Conservation (phyloP, 2,888 invertebrate species). For the Itoplectis maculator region DNA sequence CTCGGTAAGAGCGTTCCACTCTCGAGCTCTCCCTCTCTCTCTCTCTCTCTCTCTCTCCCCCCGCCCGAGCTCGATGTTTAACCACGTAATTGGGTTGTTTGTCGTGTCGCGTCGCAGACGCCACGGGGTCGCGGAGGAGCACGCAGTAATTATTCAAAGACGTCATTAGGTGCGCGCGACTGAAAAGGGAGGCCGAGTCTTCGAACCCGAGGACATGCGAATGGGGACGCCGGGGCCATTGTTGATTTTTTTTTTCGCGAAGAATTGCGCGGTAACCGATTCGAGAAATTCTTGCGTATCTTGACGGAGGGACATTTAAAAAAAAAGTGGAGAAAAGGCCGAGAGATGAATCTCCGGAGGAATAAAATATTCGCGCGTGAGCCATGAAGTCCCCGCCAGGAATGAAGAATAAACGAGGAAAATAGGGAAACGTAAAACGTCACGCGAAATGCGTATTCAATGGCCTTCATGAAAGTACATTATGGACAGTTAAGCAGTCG, state of each 20-base stretch:
- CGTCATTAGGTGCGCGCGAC: slow-evolving; percentile 43
- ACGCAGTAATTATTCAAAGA: slow-evolving; percentile 59
- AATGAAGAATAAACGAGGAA: too few species aligned
- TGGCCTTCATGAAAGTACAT: too few species aligned
- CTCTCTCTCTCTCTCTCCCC: too few species aligned
- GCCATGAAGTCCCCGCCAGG: too few species aligned
- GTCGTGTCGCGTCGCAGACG: slow-evolving; percentile 70
- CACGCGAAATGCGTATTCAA: too few species aligned
- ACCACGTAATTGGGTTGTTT: slow-evolving; percentile 77
- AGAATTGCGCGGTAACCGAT: neutral
- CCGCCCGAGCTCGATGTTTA: slow-evolving; percentile 72
- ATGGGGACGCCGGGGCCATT: neutral
- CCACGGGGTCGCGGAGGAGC: slow-evolving; percentile 38
- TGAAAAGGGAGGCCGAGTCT: neutral
- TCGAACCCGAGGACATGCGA: slow-evolving; percentile 17
- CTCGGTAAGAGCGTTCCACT: slow-evolving; percentile 25
- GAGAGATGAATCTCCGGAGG: too few species aligned
- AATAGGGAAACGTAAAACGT: too few species aligned
- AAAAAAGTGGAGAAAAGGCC: neutral
- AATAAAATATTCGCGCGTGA: too few species aligned
- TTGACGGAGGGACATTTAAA: too few species aligned
- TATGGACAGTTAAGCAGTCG: too few species aligned
- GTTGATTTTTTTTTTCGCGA: neutral
- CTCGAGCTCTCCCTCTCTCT: slow-evolving; percentile 3
- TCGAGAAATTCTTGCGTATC: neutral